These are phyloP conservation scores for Alsophila aescularia DNA, from an alignment of 2,888 invertebrate species.

Conservation along the genomic window DNA sequence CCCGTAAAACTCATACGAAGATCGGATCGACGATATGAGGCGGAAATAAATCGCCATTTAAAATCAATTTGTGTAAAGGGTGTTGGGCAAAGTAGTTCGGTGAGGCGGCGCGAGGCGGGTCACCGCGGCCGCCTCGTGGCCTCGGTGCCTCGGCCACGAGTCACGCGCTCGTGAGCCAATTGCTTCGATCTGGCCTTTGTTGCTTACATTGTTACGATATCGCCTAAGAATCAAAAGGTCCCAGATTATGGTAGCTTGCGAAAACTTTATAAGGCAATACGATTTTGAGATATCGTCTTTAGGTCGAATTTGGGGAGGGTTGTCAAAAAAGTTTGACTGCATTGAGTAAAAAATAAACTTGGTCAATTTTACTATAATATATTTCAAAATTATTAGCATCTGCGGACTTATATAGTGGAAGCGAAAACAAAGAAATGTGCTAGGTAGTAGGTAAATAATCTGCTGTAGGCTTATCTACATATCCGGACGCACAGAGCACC, in stretches of 20 bases:
- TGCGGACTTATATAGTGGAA: no score
- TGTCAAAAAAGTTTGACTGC: conserved; percentile 1
- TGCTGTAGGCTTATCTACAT: not conserved
- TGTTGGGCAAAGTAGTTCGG: conserved; percentile 71
- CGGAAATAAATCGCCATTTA: conserved; percentile 84
- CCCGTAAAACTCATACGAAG: conserved; percentile 81
- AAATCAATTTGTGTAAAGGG: conserved; percentile 85
- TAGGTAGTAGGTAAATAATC: no score
- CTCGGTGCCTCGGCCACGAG: conserved; percentile 44
- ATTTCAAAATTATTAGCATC: no score
- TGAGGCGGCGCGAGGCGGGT: conserved; percentile 57
- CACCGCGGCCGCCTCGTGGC: conserved; percentile 29
- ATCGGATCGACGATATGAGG: conserved; percentile 82
- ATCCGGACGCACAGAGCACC: not conserved
- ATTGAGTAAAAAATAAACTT: not conserved
- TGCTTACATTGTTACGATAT: conserved; percentile 48
- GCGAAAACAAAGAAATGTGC: no score
- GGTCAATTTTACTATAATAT: no score
- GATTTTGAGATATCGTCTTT: conserved; percentile 25
- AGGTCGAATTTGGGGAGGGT: not conserved
- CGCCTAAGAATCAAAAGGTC: conserved; percentile 37
- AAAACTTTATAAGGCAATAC: conserved; percentile 32
- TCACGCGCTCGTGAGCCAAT: conserved; percentile 46
- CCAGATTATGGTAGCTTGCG: conserved; percentile 35
- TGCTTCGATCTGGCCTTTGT: conserved; percentile 42